Evolutionary conservation across 2,888 invertebrate genomes (phyloP), one percentile per base, ranked within the genome.

Genomic region (Latrodectus hesperus): DNA sequence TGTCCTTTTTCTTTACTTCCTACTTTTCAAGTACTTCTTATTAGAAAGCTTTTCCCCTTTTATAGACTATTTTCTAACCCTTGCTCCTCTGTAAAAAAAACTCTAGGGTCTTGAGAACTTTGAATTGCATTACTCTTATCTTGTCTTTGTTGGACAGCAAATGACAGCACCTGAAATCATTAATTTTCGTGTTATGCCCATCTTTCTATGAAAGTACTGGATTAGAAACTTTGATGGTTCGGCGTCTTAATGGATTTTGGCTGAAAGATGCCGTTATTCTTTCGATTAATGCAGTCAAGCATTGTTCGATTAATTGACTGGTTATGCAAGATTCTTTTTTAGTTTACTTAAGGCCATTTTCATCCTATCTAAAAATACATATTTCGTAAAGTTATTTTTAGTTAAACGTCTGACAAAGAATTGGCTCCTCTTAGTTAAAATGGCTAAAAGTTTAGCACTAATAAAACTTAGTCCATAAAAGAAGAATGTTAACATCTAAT

Each of bases 131-230:
- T 60, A 60, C 60, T 12, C n/a, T 10, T 12, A n/a, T 60, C 60
- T 60, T 60, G 60, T 60, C 60, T 60, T n/a, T 60, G 60, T 60
- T n/a, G 60, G 60, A n/a, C 60, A 60, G 60, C 14, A 60, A 60
- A 60, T 60, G 60, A n/a, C 60, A 60, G n/a, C 10, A 60, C 60
- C 60, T 60, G 60, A n/a, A 60, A 60, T 60, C 60, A 60, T 60
- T 60, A 60, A 60, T 60, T 60, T 60, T 60, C 60, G 12, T 60
- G n/a, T n/a, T 60, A 60, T 38, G n/a, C 60, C 60, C 12, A 16
- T n/a, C 60, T 60, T 60, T 60, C 60, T 60, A 60, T 60, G 60
- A 60, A 60, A 60, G n/a, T 60, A n/a, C 14, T 60, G 60, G 60
- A 60, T 60, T 60, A 60, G 14, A 11, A 12, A 60, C 14, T n/a